A percentile compares a stretch with the other conserved stretches of the same genome.
Evolutionary conservation across 30 jellyfish, hydroid and myxozoan genomes (phyloP).

Genomic region (Nemopilema nomurai): DNA sequence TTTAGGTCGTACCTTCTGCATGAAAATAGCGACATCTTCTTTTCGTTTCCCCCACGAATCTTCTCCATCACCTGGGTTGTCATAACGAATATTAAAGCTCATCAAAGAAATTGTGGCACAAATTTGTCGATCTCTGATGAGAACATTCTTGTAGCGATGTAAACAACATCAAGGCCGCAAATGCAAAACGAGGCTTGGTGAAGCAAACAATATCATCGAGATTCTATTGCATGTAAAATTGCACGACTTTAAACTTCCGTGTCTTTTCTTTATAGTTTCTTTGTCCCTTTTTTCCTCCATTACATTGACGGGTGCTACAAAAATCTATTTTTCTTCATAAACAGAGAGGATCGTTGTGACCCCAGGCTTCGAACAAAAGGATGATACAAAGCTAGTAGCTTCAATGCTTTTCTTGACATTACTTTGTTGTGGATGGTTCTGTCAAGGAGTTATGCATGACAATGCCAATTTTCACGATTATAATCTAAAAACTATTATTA

Average conservation of each 20-base stretch:
- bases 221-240: background rate
- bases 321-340: too few relatives aligned
- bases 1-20: conserved; percentile 7
- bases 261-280: background rate
- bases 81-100: conserved; percentile 31
- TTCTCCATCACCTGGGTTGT: conserved; percentile 19
- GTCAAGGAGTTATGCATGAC: too few relatives aligned
- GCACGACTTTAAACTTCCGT: background rate
- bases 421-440: too few relatives aligned
- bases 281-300: background rate
- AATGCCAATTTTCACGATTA: too few relatives aligned
- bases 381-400: too few relatives aligned
- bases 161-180: background rate
- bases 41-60: conserved; percentile 33
- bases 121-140: conserved; percentile 10
- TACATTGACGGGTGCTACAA: background rate
- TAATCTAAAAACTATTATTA: too few relatives aligned
- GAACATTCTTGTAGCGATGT: conserved; percentile 4
- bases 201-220: background rate
- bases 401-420: too few relatives aligned
- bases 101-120: background rate
- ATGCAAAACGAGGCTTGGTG: background rate
- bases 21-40: conserved; percentile 6
- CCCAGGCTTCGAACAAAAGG: too few relatives aligned
- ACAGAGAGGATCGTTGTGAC: background rate